Conservation (phyloP, 1,140 invertebrate species). For the Microplitis mediator region DNA sequence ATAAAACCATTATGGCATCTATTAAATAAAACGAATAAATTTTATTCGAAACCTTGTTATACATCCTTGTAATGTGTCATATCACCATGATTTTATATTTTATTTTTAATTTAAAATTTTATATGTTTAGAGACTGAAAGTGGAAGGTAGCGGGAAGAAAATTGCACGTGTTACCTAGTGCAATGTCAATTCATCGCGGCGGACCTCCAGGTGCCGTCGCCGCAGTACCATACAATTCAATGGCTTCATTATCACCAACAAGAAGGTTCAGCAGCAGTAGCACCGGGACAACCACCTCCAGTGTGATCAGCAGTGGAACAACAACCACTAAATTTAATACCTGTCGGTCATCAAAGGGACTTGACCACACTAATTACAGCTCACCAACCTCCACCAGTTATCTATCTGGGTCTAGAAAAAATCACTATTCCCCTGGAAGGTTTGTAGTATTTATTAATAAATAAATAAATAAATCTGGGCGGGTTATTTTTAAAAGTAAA, state of each 20-base stretch:
- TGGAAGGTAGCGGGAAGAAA: neutral
- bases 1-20: too few species aligned
- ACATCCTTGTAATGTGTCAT: too few species aligned
- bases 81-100: neutral
- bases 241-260: slow-evolving; percentile 54
- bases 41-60: too few species aligned
- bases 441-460: slow-evolving; percentile 28
- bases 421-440: slow-evolving; percentile 45
- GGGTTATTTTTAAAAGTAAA: neutral
- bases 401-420: slow-evolving; percentile 33
- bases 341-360: slow-evolving; percentile 37
- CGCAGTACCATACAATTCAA: slow-evolving; percentile 53
- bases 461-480: too few species aligned
- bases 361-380: neutral
- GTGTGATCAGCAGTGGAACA: slow-evolving; percentile 28
- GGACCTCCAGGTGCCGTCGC: slow-evolving; percentile 55
- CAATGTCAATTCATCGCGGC: slow-evolving; percentile 56
- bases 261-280: slow-evolving; percentile 44
- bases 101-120: neutral
- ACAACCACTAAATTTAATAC: slow-evolving; percentile 38
- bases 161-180: slow-evolving; percentile 28
- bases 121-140: slow-evolving; percentile 23
- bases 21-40: too few species aligned
- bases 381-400: slow-evolving; percentile 11
- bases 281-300: slow-evolving; percentile 35